Percentiles rank a stretch among this genome's conserved stretches.
These are phyloP conservation scores for Drosophila monieri DNA, from an alignment of 2,888 invertebrate species.

Conservation along the genomic window DNA sequence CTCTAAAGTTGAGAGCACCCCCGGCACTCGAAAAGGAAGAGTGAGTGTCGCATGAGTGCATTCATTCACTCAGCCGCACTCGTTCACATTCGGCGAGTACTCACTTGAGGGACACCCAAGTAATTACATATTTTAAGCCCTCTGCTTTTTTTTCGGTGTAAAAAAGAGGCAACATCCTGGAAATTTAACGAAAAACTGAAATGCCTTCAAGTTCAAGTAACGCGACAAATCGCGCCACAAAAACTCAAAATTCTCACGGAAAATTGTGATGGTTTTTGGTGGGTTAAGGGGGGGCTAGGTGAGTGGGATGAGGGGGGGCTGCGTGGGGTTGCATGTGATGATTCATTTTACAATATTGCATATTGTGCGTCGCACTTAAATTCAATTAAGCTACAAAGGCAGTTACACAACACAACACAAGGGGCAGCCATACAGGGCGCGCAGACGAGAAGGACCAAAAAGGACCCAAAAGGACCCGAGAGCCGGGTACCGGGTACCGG, in stretches of 20 bases:
- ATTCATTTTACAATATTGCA: slow-evolving; percentile 74
- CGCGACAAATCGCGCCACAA: slow-evolving; percentile 63
- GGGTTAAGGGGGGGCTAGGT: background rate
- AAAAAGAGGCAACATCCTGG: background rate
- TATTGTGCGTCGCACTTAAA: slow-evolving; percentile 77
- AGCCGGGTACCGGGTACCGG: background rate
- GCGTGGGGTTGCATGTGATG: slow-evolving; percentile 16
- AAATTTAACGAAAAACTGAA: background rate
- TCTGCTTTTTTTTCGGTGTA: background rate
- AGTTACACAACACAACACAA: slow-evolving; percentile 50
- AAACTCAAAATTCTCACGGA: slow-evolving; percentile 60
- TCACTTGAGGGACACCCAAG: slow-evolving; percentile 27
- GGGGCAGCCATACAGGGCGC: slow-evolving; percentile 18
- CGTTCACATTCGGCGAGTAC: slow-evolving; percentile 7
- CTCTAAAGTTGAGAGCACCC: slow-evolving; percentile 42
- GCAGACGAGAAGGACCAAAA: slow-evolving; percentile 2
- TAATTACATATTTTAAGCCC: slow-evolving; percentile 5
- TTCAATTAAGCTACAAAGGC: slow-evolving; percentile 79
- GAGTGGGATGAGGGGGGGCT: background rate
- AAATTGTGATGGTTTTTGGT: slow-evolving; percentile 13
- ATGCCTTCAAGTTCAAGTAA: slow-evolving; percentile 25
- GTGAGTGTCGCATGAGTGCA: slow-evolving; percentile 38
- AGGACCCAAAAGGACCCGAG: background rate
- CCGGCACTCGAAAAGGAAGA: slow-evolving; percentile 32
- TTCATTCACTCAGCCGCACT: slow-evolving; percentile 24